These are phyloP conservation scores for Cercopithecus mona DNA, from an alignment of 2,113 vertebrate genomes.

Conservation along the genomic window DNA sequence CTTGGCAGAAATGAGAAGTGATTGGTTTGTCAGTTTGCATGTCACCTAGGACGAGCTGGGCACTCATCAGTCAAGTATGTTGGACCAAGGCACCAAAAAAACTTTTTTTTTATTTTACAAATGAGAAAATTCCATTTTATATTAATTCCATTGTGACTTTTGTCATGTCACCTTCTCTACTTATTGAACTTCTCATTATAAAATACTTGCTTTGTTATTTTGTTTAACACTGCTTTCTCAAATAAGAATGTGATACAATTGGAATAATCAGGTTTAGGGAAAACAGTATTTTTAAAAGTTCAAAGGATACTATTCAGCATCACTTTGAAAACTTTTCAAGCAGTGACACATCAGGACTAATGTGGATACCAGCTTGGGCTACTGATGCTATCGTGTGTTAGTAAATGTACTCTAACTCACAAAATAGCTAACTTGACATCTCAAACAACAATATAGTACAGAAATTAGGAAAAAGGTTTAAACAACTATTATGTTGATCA, in stretches of 20 bases:
- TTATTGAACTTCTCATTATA: background rate
- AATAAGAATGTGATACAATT: background rate
- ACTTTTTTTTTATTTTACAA: background rate
- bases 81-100: slow-evolving; percentile 15
- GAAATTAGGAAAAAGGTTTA: background rate
- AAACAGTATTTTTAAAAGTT: slow-evolving; percentile 27
- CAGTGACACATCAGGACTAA: background rate
- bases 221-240: background rate
- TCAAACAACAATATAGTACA: background rate
- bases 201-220: slow-evolving; percentile 9
- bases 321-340: slow-evolving; percentile 1
- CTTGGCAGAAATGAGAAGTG: slow-evolving; percentile 15
- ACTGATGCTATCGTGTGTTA: background rate
- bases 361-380: background rate
- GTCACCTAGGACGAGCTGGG: background rate
- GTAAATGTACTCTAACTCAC: background rate
- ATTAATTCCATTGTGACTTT: slow-evolving; percentile 40
- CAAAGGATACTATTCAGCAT: slow-evolving; percentile 12
- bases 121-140: slow-evolving; percentile 34
- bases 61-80: background rate
- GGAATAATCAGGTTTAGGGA: background rate
- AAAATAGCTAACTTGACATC: background rate
- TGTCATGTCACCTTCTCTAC: background rate
- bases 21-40: background rate
- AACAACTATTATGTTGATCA: background rate